These are phyloP conservation scores for Drosophila ezoana DNA, from an alignment of 2,888 invertebrate genomes.

Conservation along the genomic window DNA sequence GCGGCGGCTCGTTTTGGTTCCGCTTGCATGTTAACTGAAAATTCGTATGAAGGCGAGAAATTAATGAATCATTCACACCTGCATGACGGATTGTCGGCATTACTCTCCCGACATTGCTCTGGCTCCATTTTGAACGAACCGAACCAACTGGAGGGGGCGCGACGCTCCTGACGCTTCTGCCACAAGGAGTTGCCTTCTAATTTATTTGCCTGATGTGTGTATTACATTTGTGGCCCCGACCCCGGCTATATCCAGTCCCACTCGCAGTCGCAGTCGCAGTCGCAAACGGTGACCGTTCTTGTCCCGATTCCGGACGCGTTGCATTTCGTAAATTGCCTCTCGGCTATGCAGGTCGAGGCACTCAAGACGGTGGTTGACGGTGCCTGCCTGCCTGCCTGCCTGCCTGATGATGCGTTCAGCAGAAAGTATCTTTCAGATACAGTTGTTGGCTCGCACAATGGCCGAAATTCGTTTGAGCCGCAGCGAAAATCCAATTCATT, in stretches of 20 bases:
- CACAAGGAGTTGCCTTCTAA: conserved; percentile 81
- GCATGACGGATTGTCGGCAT: conserved; percentile 84
- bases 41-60: conserved; percentile 84
- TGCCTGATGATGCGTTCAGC: conserved; percentile 48
- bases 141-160: conserved; percentile 45
- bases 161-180: conserved; percentile 63
- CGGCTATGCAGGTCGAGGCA: conserved; percentile 50
- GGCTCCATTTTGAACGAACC: conserved; percentile 32
- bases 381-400: conserved; percentile 32
- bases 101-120: conserved; percentile 57
- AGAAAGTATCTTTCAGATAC: conserved; percentile 51
- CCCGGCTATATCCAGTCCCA: background rate
- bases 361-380: conserved; percentile 17
- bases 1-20: conserved; percentile 76
- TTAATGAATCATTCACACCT: conserved; percentile 85
- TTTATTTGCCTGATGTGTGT: conserved; percentile 82
- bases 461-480: conserved; percentile 45
- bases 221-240: conserved; percentile 65
- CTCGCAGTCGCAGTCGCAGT: background rate
- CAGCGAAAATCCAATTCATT: conserved; percentile 42
- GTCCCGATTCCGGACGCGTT: conserved; percentile 44
- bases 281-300: conserved; percentile 22
- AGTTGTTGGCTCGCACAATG: conserved; percentile 50
- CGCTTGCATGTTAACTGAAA: conserved; percentile 81
- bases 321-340: conserved; percentile 71